These are phyloP conservation scores for Mellilla xanthometata DNA, from an alignment of 2,888 invertebrate genomes.

Conservation along the genomic window DNA sequence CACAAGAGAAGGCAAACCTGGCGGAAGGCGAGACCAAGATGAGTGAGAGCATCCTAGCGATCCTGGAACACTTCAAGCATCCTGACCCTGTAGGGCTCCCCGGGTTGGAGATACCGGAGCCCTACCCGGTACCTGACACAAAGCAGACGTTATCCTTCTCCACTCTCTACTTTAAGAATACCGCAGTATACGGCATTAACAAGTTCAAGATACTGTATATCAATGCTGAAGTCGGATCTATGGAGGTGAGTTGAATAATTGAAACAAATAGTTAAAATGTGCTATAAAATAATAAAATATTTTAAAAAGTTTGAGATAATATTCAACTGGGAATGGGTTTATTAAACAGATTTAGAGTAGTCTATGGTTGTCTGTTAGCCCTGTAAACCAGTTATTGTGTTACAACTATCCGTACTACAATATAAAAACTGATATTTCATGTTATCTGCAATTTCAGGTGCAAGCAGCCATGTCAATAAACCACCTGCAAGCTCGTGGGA, in stretches of 20 bases:
- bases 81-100: slow-evolving; percentile 92
- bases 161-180: slow-evolving; percentile 87
- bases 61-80: slow-evolving; percentile 91
- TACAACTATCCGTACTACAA: too few species aligned
- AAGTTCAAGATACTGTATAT: slow-evolving; percentile 89
- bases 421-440: too few species aligned
- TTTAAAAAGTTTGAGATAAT: too few species aligned
- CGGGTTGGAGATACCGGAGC: slow-evolving; percentile 90
- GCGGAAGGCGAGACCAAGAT: slow-evolving; percentile 84
- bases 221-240: slow-evolving; percentile 86
- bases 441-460: slow-evolving; percentile 76
- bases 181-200: slow-evolving; percentile 88
- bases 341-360: too few species aligned
- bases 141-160: slow-evolving; percentile 87
- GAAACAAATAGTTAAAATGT: background rate
- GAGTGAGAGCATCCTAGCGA: slow-evolving; percentile 86
- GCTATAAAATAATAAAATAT: too few species aligned
- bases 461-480: slow-evolving; percentile 89
- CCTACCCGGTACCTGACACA: slow-evolving; percentile 90
- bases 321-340: too few species aligned
- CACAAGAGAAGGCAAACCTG: slow-evolving; percentile 37
- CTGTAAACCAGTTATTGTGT: too few species aligned
- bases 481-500: slow-evolving; percentile 86
- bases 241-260: slow-evolving; percentile 86
- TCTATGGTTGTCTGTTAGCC: too few species aligned